Evolutionary conservation across 2,797 vertebrate species (phyloP).

Genomic region (Semaprochilodus insignis): DNA sequence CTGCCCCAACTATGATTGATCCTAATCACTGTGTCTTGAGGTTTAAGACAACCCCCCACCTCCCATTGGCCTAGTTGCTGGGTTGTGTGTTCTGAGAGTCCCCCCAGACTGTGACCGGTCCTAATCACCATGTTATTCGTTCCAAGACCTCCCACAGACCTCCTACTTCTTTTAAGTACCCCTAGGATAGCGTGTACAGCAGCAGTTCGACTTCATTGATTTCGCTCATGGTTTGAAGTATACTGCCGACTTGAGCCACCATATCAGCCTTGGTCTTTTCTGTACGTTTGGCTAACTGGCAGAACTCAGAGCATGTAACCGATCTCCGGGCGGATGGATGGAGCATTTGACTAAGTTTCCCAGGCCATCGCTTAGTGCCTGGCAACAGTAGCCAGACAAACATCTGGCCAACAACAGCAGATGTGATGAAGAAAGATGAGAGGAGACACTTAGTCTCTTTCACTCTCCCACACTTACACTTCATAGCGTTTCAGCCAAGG

Average conservation of each 20-base stretch:
- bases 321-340: slow-evolving; percentile 39
- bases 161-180: too few species aligned
- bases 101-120: too few species aligned
- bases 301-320: slow-evolving; percentile 25
- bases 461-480: not conserved
- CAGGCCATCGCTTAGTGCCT: slow-evolving; percentile 32
- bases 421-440: slow-evolving; percentile 41
- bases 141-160: too few species aligned
- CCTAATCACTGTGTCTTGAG: too few species aligned
- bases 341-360: slow-evolving; percentile 39
- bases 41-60: too few species aligned
- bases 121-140: too few species aligned
- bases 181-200: too few species aligned
- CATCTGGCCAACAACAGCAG: slow-evolving; percentile 42
- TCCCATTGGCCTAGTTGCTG: too few species aligned
- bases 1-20: too few species aligned
- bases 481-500: not conserved
- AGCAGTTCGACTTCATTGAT: too few species aligned
- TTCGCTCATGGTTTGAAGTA: too few species aligned
- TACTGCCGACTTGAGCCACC: not conserved
- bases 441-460: slow-evolving; percentile 19
- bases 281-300: not conserved
- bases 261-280: not conserved
- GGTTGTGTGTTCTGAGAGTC: too few species aligned
- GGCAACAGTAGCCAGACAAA: slow-evolving; percentile 54